Evolutionary conservation across 2,888 invertebrate genomes (phyloP).

Genomic region (Stenurella melanura): DNA sequence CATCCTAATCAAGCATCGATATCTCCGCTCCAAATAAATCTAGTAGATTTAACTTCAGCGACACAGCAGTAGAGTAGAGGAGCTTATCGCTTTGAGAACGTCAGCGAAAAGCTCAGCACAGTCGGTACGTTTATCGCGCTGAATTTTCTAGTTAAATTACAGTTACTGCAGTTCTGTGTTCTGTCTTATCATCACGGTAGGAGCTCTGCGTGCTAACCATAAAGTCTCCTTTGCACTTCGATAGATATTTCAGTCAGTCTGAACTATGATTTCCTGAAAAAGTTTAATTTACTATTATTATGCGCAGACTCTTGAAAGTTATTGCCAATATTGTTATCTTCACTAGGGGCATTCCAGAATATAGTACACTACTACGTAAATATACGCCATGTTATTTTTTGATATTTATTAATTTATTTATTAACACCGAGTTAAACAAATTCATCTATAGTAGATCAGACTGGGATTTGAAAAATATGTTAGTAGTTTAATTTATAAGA

Average conservation of each 20-base stretch:
- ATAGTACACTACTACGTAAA: background rate
- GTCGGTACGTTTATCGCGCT: conserved; percentile 41
- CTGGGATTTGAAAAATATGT: too few species aligned
- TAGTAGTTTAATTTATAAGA: too few species aligned
- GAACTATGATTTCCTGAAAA: conserved; percentile 33
- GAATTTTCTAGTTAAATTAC: conserved; percentile 44
- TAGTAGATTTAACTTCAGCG: background rate
- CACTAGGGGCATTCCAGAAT: background rate
- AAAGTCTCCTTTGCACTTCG: conserved; percentile 33
- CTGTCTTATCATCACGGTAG: conserved; percentile 44
- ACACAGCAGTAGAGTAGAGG: conserved; percentile 23
- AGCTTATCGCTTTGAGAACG: conserved; percentile 30
- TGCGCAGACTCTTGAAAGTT: background rate
- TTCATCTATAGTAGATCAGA: too few species aligned
- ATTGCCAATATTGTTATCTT: background rate
- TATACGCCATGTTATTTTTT: too few species aligned
- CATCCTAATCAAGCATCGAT: conserved; percentile 21
- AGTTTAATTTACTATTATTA: conserved; percentile 29
- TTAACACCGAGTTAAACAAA: too few species aligned
- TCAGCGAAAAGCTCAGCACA: conserved; percentile 20
- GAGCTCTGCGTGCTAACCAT: conserved; percentile 36
- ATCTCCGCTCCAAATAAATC: conserved; percentile 39
- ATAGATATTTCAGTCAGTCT: conserved; percentile 33
- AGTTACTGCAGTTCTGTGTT: conserved; percentile 44
- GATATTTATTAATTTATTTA: too few species aligned